Base-by-base conservation (phyloP, 2,797 vertebrate species). In the Rhynchonycteris naso region DNA sequence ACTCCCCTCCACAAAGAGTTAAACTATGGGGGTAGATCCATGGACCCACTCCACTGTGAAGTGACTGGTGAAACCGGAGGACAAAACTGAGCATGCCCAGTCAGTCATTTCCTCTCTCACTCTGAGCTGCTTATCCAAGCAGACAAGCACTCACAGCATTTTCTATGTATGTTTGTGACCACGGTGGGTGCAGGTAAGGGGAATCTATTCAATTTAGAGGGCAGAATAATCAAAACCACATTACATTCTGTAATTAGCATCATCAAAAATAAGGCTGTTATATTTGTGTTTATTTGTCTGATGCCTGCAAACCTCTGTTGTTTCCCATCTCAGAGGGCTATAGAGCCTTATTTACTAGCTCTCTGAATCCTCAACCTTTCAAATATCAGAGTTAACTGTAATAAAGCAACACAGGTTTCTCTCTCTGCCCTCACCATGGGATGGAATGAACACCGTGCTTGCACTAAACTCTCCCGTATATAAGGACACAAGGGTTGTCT, bases 211-310 rank as follows among this genome's bases (percentile, higher is more conserved):
- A 83, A 72, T 3, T 22, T 26, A 58, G 58, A 80, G 66, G 80
- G 59, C 63, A 68, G 13, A 28, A 69, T 5, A 79, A 85, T 82
- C 58, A 58, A 88, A 96, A 78, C 69, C 71, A 84, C 18, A 33
- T 66, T 80, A 66, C 38, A 50, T 94, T 85, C 63, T 85, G 30
- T 69, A 90, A 87, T 88, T 87, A 95, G 58, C 52, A 81, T 56
- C 65, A 82, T 91, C 63, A 76, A 85, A 90, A 85, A 76, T 56
- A 95, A 91, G 81, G 59, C 91, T 94, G 52, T 24, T 76, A 50
- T 91, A 82, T 89, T 76, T 61, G 91, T 58, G 59, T 72, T 66
- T 54, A 63, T 76, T 54, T 84, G 58, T n/a, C 54, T 93, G 76
- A 15, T 61, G 72, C n/a, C 18, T 38, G 13, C 15, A 71, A 78